Conservation (phyloP, 2,113 vertebrate genomes). For the Melospiza georgiana region DNA sequence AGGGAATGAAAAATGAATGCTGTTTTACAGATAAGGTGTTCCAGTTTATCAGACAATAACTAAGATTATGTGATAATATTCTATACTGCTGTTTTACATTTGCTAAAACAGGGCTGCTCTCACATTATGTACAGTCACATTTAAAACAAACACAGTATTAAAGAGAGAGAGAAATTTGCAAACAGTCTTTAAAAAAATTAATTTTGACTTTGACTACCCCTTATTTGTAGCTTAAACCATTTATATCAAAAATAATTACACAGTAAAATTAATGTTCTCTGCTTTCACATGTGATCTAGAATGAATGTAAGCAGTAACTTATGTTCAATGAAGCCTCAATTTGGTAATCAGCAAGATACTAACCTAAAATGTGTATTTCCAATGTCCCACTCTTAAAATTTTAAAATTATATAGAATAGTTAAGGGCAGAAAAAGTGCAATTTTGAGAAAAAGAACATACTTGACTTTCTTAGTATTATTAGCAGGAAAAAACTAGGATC, state of each 20-base stretch:
- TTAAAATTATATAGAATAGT: too few species aligned
- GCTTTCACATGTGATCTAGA: neutral
- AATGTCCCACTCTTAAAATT: neutral
- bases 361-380: neutral
- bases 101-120: neutral
- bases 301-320: neutral
- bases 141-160: neutral
- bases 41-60: neutral
- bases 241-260: neutral
- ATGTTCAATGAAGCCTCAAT: neutral
- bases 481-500: neutral
- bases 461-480: neutral
- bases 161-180: neutral
- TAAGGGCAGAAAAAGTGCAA: neutral
- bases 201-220: neutral
- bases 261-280: neutral
- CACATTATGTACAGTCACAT: neutral
- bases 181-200: fast-evolving
- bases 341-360: neutral
- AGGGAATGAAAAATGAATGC: neutral
- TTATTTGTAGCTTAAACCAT: neutral
- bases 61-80: neutral
- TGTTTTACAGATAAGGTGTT: neutral
- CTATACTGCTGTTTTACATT: neutral
- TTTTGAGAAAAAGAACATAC: neutral